Base-by-base conservation (phyloP, 1,140 invertebrate genomes). In the Panagrolaimus sp. region DNA sequence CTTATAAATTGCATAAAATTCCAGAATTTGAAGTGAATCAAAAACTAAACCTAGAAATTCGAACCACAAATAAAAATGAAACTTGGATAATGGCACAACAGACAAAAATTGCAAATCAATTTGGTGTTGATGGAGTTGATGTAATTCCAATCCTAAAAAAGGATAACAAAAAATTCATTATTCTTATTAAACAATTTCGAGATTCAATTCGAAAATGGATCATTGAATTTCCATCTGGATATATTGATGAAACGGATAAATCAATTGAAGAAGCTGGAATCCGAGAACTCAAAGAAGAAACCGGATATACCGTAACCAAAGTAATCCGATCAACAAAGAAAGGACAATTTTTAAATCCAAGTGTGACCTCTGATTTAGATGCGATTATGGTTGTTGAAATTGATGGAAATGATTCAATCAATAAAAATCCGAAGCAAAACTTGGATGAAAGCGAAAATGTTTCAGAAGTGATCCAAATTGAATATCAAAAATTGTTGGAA, bases 221-320 rank as follows among this genome's bases (percentile, higher is more conserved):
- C 58, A 46, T 76, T 15, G 74, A 76, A 66, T 70, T 76, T 28
- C 73, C 74, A 14, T 70, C 73, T 43, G 73, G 74, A 24, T 45
- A 73, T 6, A 76, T 76, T 46, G 74, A 76, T 45, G 44, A 21
- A 1, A 58, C 62, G 7, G 74, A 58, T 21, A 32, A 76, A 64
- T 63, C 66, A 3, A 70, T 73, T 21, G 67, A 75, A 43, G 46
- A 71, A 44, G 70, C 73, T 1, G 74, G 67, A 14, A 52, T 72
- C n/a, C 58, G 74, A 15, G 74, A 76, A 44, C 55, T 76, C 1
- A 75, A 73, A 28, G 74, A 76, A 43, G 74, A 76, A 66, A 76
- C 74, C 12, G 74, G 74, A 43, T 76, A 75, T 63, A 67, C 55
- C 1, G 68, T 47, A 43, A 43, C 68, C 7, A 69, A 65, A 24